Evolutionary conservation across 2,113 vertebrate species (phyloP).

Genomic region (Mellivora capensis): DNA sequence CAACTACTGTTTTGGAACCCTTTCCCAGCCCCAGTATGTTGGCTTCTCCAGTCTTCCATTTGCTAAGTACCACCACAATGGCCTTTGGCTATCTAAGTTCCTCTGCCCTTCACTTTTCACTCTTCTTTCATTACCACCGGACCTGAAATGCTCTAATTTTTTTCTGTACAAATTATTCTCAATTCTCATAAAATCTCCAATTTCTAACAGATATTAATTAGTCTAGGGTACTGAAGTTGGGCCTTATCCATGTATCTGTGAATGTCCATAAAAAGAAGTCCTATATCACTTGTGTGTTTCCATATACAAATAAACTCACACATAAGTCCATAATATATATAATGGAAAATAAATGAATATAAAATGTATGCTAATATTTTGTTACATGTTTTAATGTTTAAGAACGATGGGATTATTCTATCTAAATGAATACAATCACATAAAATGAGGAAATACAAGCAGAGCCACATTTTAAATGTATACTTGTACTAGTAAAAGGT

Average conservation of each 20-base stretch:
- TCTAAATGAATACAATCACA: background rate
- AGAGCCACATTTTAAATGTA: background rate
- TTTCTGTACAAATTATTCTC: background rate
- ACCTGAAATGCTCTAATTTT: background rate
- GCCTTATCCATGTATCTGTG: background rate
- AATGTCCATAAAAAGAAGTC: background rate
- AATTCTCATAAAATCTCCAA: background rate
- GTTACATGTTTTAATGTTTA: background rate
- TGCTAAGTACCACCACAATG: background rate
- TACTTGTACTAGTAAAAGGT: background rate
- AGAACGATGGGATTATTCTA: background rate
- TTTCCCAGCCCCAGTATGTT: background rate
- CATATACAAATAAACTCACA: background rate
- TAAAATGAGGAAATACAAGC: background rate
- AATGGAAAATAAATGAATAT: background rate
- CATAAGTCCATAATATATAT: background rate
- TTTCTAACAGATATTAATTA: background rate
- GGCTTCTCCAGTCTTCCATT: background rate
- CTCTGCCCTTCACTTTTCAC: background rate
- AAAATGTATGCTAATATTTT: background rate
- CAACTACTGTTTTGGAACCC: background rate
- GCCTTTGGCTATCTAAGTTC: background rate
- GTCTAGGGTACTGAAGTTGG: background rate
- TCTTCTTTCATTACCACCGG: background rate
- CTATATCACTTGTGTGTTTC: background rate